Percentiles rank a stretch among this genome's conserved stretches.
phyloP scores from a whole-genome alignment of 2,888 invertebrate genomes.

The Phortica okadai region DNA sequence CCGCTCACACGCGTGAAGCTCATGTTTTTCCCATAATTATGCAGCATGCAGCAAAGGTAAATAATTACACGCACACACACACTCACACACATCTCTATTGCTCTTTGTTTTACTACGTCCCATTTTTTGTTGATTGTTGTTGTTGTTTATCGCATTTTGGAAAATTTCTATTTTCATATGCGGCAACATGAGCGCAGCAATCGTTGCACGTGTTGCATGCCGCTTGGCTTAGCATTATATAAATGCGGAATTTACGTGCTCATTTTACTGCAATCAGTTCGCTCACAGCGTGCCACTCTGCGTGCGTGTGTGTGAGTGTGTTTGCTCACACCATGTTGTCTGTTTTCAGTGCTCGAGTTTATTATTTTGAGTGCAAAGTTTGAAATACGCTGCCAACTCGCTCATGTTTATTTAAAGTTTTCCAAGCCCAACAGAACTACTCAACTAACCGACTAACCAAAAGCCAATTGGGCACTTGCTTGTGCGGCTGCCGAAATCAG shows the following conservation, averaged over 20 bases:
- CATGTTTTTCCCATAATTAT: constrained; percentile 11
- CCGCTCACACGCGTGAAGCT: not conserved
- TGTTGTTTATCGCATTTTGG: not conserved
- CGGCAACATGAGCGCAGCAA: not conserved
- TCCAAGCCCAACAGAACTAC: not conserved
- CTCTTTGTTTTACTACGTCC: not conserved
- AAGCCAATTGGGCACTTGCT: not conserved
- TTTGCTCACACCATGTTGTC: not conserved
- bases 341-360: not conserved
- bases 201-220: constrained; percentile 14
- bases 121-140: too few species aligned
- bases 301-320: not conserved
- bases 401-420: not conserved
- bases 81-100: not conserved
- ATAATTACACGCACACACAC: constrained; percentile 7
- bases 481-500: not conserved
- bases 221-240: constrained; percentile 10
- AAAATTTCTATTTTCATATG: constrained; percentile 18
- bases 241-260: constrained; percentile 28
- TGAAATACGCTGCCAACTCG: not conserved
- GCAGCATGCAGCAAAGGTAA: constrained; percentile 18
- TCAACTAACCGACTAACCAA: not conserved
- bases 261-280: not conserved
- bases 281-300: not conserved
- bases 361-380: too few species aligned